Base-by-base conservation (phyloP, 2,888 invertebrate species). In the Camptogramma bilineatum region DNA sequence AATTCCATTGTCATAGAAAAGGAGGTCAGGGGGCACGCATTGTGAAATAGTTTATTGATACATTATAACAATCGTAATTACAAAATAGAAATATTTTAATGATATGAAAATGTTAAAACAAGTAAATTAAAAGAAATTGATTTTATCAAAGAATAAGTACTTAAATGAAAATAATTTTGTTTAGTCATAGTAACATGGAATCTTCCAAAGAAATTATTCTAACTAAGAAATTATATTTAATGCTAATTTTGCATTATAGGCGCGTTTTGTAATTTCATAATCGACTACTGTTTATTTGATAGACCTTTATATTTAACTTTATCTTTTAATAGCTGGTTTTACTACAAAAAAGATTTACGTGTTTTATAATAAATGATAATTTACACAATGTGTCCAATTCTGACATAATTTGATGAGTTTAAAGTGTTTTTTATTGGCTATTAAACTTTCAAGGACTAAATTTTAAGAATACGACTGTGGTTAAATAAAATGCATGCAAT, bases 1-100 rank as follows among this genome's bases (percentile, higher is more conserved):
- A 55, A 71, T 71, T 64, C 69, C 66, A 68, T 70, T 69, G 65
- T 70, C 64, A 48, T 65, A 59, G 60, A 65, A 69, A 72, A 73
- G 50, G 60, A 68, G 69, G 72, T 54, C 67, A 65, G 52, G 67
- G 70, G 68, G 69, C 60, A 56, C 24, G 42, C 17, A 56, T 72
- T 72, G 56, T 10, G 70, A 57, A 70, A 71, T 59, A 42, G 50
- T 59, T 46, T 24, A 34, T 52, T 48, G 31, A 56, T 59, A 44
- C n/a, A 28, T 39, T 54, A 48, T 24, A 60, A 48, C 48, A 42
- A 54, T 50, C 24, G 17, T 8, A 1, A 10, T 42, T 48, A 31
- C 55, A 19, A 39, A 56, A 48, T 48, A 24, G 9, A 39, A 39
- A 34, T 8, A 28, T 34, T 34, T 34, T 1, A 34, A 10, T 13